Conservation (phyloP, 2,113 vertebrate genomes). For the Ibidorhyncha struthersii region DNA sequence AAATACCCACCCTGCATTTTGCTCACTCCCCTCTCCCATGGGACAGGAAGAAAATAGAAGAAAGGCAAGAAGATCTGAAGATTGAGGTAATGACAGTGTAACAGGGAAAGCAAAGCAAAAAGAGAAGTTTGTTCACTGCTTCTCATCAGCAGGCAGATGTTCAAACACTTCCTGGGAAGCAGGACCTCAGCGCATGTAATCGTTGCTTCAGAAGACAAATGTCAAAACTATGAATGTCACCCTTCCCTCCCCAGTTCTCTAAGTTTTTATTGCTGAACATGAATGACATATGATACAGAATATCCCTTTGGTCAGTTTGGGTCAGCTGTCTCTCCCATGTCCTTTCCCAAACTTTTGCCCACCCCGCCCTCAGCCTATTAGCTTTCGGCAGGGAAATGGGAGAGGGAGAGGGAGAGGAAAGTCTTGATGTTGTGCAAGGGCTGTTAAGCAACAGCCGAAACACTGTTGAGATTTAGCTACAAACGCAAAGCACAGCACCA, state of each 20-base stretch:
- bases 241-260: neutral
- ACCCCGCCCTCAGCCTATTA: neutral
- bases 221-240: neutral
- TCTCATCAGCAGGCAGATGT: neutral
- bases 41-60: neutral
- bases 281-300: neutral
- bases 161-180: neutral
- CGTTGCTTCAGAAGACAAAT: neutral
- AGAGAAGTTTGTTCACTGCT: neutral
- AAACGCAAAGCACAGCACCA: neutral
- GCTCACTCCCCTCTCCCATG: neutral
- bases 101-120: neutral
- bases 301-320: neutral
- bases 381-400: neutral
- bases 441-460: neutral
- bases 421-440: neutral
- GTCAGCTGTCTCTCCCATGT: neutral
- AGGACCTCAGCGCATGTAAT: accelerated
- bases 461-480: neutral
- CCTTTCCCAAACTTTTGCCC: neutral
- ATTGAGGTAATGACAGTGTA: accelerated
- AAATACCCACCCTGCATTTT: neutral
- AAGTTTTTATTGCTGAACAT: neutral
- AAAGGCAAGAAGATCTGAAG: neutral
- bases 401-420: neutral